Evolutionary conservation across 2,113 vertebrate genomes (phyloP).

Genomic region (Coryphaenoides rupestris): DNA sequence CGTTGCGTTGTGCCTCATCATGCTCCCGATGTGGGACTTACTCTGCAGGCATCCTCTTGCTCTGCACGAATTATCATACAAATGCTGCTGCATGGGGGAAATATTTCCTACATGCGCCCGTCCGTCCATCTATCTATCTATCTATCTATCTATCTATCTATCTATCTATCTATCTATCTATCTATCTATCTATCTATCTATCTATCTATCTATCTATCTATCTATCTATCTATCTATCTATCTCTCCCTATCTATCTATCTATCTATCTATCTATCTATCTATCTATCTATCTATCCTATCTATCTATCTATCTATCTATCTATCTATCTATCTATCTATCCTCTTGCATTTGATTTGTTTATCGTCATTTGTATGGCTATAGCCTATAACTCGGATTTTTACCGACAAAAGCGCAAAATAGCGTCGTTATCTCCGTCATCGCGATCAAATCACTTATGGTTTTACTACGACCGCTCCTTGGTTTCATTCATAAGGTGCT

Average conservation of each 20-base stretch:
- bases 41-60: conserved; percentile 63
- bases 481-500: conserved; percentile 81
- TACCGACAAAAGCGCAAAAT: conserved; percentile 69
- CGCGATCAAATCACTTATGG: conserved; percentile 75
- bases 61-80: conserved; percentile 44
- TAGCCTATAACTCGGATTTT: conserved; percentile 44
- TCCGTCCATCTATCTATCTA: conserved; percentile 48
- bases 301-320: conserved; percentile 8
- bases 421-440: conserved; percentile 58
- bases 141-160: conserved; percentile 57
- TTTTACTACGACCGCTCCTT: conserved; percentile 76
- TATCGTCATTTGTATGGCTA: conserved; percentile 12
- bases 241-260: conserved; percentile 11
- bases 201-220: background rate
- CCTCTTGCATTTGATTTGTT: conserved; percentile 6
- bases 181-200: conserved; percentile 23
- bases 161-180: conserved; percentile 54
- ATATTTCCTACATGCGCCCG: conserved; percentile 30
- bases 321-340: conserved; percentile 16
- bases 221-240: conserved; percentile 37
- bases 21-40: conserved; percentile 68
- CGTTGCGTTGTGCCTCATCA: conserved; percentile 73
- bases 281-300: conserved; percentile 17
- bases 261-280: conserved; percentile 15
- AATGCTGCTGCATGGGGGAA: conserved; percentile 46